phyloP scores from a whole-genome alignment of 2,888 invertebrate species.

The Drosophila niveifrons region DNA sequence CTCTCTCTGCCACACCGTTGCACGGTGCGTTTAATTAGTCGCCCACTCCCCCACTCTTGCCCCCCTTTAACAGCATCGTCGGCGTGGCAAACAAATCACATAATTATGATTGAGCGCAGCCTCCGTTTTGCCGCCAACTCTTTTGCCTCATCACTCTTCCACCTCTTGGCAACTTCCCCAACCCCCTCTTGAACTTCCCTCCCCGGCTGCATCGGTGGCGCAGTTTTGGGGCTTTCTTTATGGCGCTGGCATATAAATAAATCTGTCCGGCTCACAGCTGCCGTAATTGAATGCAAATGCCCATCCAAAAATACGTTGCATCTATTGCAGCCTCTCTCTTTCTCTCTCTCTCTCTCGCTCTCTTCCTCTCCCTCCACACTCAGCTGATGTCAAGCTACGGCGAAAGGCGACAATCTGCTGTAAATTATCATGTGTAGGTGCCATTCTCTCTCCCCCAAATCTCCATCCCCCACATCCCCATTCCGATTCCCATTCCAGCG shows the following conservation, averaged over 20 bases:
- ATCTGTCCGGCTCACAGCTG: conserved; percentile 79
- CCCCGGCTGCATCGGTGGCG: conserved; percentile 23
- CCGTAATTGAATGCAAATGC: conserved; percentile 84
- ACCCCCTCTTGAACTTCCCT: background rate
- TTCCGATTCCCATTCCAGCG: conserved; percentile 23
- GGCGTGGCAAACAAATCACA: conserved; percentile 82
- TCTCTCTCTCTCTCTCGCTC: background rate
- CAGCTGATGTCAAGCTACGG: background rate
- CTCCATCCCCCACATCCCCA: background rate
- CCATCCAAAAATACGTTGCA: conserved; percentile 72
- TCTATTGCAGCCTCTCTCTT: conserved; percentile 36
- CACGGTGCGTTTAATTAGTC: conserved; percentile 71
- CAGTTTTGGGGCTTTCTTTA: conserved; percentile 73
- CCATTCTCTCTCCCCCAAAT: conserved; percentile 28
- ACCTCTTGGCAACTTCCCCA: conserved; percentile 4
- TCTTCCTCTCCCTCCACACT: background rate
- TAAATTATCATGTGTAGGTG: conserved; percentile 84
- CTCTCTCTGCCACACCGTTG: conserved; percentile 38
- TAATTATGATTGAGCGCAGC: conserved; percentile 84
- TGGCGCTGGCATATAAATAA: conserved; percentile 77
- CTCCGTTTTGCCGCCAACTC: conserved; percentile 40
- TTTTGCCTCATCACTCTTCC: conserved; percentile 34
- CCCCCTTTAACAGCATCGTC: conserved; percentile 19
- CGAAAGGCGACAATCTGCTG: conserved; percentile 79
- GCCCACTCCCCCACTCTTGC: conserved; percentile 16